Base-by-base conservation (phyloP, 2,888 invertebrate species). In the Drosophila mimetica region DNA sequence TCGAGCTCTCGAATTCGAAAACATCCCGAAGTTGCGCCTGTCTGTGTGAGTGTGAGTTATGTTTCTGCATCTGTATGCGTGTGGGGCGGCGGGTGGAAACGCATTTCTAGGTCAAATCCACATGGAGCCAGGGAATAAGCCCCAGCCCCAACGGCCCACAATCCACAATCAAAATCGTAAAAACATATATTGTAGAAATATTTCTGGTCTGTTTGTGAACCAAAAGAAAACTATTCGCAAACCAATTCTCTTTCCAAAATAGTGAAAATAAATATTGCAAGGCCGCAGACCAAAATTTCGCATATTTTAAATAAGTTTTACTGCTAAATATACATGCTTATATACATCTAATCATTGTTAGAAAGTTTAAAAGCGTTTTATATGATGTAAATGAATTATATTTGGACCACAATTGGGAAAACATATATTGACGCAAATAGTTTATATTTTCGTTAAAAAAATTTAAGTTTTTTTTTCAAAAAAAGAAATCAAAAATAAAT, bases 91-190 rank as follows among this genome's bases (percentile, higher is more conserved):
- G 65, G 66, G 67, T 42, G 67, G 52, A 30, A 73, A 76, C 76
- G 75, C 75, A 79, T 87, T 85, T 85, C 86, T 85, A 85, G 84
- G 84, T 85, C 84, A 87, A 82, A 87, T 74, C 74, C 76, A 79
- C 53, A 70, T 63, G 30, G 28, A 77, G 63, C 52, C 79, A 61
- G 76, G 74, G 72, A 73, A 52, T 18, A 36, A 69, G 61, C 64
- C 64, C 61, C 25, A 47, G 36, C 39, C 39, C 39, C 39, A 11
- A 5, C 13, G n/a, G 34, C 34, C 34, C 44, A 39, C 70, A 47
- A 48, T 36, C 52, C 25, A 28, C 34, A 41, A 42, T 20, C 63
- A 64, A 28, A 42, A 41, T 41, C 48, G 63, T 41, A 41, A 41
- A 22, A 61, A 34, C 16, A 41, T 28, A 42, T 34, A 58, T 59